phyloP scores from a whole-genome alignment of 2,888 invertebrate genomes.

The Meganola albula region DNA sequence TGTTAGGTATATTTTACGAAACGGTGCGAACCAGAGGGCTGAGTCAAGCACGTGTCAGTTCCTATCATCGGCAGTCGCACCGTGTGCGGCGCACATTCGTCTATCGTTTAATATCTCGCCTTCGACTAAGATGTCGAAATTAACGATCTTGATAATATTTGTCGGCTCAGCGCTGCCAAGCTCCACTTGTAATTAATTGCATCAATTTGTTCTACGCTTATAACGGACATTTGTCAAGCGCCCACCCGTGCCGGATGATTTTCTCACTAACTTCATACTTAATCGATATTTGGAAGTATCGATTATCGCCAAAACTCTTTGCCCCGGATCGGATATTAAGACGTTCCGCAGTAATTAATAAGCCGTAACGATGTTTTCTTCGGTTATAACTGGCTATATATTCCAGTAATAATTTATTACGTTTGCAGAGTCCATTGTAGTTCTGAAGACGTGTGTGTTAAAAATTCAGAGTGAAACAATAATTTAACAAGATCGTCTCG shows the following conservation, averaged over 20 bases:
- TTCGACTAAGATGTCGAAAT: slow-evolving; percentile 66
- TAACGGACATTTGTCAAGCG: slow-evolving; percentile 73
- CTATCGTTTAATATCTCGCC: slow-evolving; percentile 50
- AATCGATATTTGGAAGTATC: slow-evolving; percentile 67
- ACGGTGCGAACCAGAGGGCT: slow-evolving; percentile 9
- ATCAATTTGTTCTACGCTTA: slow-evolving; percentile 74
- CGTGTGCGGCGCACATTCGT: slow-evolving; percentile 47
- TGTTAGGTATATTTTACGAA: slow-evolving; percentile 1
- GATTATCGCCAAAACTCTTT: slow-evolving; percentile 54
- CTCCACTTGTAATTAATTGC: slow-evolving; percentile 69
- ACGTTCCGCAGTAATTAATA: slow-evolving; percentile 53
- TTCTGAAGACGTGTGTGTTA: slow-evolving; percentile 27
- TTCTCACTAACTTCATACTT: slow-evolving; percentile 70
- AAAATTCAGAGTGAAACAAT: slow-evolving; percentile 45
- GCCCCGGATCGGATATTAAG: slow-evolving; percentile 47
- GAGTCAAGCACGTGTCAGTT: slow-evolving; percentile 8
- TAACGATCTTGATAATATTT: slow-evolving; percentile 77
- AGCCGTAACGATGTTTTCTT: slow-evolving; percentile 49
- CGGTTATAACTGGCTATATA: slow-evolving; percentile 32
- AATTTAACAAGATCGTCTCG: slow-evolving; percentile 53
- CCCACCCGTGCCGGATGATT: slow-evolving; percentile 65
- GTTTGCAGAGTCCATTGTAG: slow-evolving; percentile 25
- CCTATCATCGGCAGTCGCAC: slow-evolving; percentile 18
- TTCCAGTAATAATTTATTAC: slow-evolving; percentile 31
- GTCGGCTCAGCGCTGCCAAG: slow-evolving; percentile 66